These are phyloP conservation scores for Platynereis dumerilii DNA, from an alignment of 2,888 invertebrate genomes.

Conservation along the genomic window DNA sequence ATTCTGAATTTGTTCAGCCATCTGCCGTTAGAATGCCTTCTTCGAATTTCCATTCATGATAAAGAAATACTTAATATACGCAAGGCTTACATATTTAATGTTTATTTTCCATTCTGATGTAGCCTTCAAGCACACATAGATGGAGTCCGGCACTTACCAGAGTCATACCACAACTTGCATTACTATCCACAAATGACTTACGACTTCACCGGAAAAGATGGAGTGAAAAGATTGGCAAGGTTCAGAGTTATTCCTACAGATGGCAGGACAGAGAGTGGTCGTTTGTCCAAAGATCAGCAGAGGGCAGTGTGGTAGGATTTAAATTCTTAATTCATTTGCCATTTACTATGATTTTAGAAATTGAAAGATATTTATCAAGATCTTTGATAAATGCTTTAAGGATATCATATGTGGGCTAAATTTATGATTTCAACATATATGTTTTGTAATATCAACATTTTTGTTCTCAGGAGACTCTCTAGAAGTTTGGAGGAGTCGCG, in stretches of 20 bases:
- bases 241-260: constrained; percentile 2
- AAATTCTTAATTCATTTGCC: no score
- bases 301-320: not conserved
- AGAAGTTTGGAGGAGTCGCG: not conserved
- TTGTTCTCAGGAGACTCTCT: not conserved
- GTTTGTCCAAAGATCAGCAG: not conserved
- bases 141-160: not conserved
- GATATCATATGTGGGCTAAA: no score
- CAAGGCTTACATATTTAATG: no score
- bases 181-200: constrained; percentile 1
- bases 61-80: no score
- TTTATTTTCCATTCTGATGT: not conserved
- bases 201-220: not conserved
- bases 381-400: no score
- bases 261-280: not conserved
- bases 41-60: no score
- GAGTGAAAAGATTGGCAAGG: not conserved
- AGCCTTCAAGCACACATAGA: not conserved
- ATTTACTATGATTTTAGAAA: no score
- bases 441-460: no score
- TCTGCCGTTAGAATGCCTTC: no score
- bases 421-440: no score
- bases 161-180: not conserved
- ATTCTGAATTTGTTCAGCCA: no score
- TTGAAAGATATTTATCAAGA: no score